Percentiles rank a stretch among this genome's conserved stretches.
These are phyloP conservation scores for Poecilia wingei DNA, from an alignment of 2,797 vertebrate species.

Conservation along the genomic window DNA sequence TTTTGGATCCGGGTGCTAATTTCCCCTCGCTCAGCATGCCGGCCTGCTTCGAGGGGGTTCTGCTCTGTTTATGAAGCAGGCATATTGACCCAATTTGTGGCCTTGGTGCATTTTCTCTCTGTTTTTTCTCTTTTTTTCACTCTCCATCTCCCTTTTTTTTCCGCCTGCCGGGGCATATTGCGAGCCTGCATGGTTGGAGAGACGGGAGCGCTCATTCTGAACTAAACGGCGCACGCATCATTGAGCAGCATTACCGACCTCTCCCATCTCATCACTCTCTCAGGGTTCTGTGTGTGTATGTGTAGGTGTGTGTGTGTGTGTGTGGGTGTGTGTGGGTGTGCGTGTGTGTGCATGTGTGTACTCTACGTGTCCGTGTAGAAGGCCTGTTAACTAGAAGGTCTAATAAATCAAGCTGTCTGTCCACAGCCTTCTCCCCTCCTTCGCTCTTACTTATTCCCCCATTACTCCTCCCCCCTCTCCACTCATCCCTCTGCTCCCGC, in stretches of 20 bases:
- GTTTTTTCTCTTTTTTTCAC: slow-evolving; percentile 28
- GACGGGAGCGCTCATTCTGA: slow-evolving; percentile 89
- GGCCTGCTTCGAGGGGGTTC: slow-evolving; percentile 81
- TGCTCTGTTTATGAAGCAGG: slow-evolving; percentile 95
- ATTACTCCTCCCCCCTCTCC: slow-evolving; percentile 31
- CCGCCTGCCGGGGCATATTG: slow-evolving; percentile 80
- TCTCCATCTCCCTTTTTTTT: slow-evolving; percentile 77
- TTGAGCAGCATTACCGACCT: slow-evolving; percentile 94
- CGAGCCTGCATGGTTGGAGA: slow-evolving; percentile 72
- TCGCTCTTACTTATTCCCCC: slow-evolving; percentile 69
- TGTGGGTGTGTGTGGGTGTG: slow-evolving; percentile 48
- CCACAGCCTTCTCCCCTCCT: slow-evolving; percentile 65
- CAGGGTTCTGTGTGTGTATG: slow-evolving; percentile 41
- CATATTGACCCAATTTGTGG: slow-evolving; percentile 98
- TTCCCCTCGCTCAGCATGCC: slow-evolving; percentile 86
- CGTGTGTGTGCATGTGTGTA: slow-evolving; percentile 51
- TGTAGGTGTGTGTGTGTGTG: background rate
- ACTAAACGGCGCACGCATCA: slow-evolving; percentile 96
- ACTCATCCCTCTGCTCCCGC: slow-evolving; percentile 46
- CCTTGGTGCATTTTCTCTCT: slow-evolving; percentile 86
- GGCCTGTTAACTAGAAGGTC: slow-evolving; percentile 94
- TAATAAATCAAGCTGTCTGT: slow-evolving; percentile 96
- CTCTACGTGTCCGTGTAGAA: slow-evolving; percentile 84
- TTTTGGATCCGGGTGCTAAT: slow-evolving; percentile 90
- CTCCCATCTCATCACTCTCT: slow-evolving; percentile 68